Evolutionary conservation across 2,797 vertebrate genomes (phyloP), one percentile per base, ranked within the genome.

Genomic region (Sebastiscus tertius): DNA sequence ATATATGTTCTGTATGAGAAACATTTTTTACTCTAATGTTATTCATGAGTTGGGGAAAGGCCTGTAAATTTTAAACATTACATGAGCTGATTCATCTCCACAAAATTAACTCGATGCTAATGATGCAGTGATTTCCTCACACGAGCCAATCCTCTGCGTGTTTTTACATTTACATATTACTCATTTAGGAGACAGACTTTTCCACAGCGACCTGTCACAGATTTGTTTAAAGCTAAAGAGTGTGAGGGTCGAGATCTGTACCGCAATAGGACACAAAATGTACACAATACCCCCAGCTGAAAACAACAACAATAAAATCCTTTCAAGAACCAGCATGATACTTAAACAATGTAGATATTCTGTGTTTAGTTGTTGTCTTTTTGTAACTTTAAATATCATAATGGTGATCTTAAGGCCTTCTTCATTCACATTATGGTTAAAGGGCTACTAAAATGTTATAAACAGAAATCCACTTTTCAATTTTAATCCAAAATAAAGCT

Each of bases 11-110:
- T 52, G 22, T 9, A 8, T 2, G 12, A 42, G 22, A 62, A 61
- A 65, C 7, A 64, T 49, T 26, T 72, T 27, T 54, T 26, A 31
- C 11, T 67, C 13, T n/a, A 68, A 73, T 69, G 49, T 10, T 70
- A 64, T 63, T 63, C 79, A 70, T 75, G 66, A 58, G 58, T 11
- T 49, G 65, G 33, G 42, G 42, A 56, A 55, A 66, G 42, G 7
- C 14, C 6, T 55, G 13, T 56, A 3, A 1, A 0, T 39, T 75
- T 73, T 13, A 72, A 62, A 63, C 24, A 8, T 72, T 20, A 62
- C 49, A 56, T 9, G 14, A 62, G 2, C 4, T 3, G 33, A 74
- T 46, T 69, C 11, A 46, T 56, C 58, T 42, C 6, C 24, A 31
- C 13, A 34, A 42, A 46, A 62, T 67, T 14, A 74, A 74, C 56